A percentile compares a stretch with the other conserved stretches of the same genome.
These are phyloP conservation scores for Azorinus chamasolen DNA, from an alignment of 2,888 invertebrate genomes.

Conservation along the genomic window DNA sequence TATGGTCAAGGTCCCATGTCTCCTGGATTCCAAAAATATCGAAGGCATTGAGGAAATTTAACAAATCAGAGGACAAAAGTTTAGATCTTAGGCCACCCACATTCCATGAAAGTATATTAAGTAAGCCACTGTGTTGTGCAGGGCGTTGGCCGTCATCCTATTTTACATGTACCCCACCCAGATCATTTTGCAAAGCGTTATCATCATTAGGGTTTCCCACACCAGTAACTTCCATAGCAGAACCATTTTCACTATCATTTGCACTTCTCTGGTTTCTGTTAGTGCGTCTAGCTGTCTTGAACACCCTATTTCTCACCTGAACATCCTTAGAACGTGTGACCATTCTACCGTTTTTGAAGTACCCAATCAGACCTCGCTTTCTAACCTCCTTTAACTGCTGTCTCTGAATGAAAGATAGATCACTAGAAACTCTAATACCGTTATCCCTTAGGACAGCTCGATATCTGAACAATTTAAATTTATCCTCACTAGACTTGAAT, in stretches of 20 bases:
- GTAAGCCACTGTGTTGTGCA: not conserved
- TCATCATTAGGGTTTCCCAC: not conserved
- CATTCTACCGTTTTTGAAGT: constrained; percentile 2
- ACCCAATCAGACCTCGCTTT: not conserved
- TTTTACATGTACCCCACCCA: not conserved
- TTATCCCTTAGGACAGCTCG: not conserved
- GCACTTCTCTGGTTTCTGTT: not conserved
- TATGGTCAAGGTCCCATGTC: too few species aligned
- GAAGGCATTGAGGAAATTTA: too few species aligned
- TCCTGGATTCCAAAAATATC: too few species aligned
- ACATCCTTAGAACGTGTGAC: not conserved
- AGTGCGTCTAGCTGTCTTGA: not conserved
- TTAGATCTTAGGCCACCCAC: too few species aligned
- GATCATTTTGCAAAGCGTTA: not conserved
- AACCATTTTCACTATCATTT: not conserved
- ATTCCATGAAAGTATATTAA: too few species aligned
- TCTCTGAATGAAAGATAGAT: not conserved
- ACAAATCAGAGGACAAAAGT: too few species aligned
- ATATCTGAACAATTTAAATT: not conserved
- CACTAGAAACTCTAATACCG: not conserved
- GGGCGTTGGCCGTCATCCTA: constrained; percentile 27
- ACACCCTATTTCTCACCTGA: too few species aligned
- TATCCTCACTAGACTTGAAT: not conserved
- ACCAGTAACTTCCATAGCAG: too few species aligned
- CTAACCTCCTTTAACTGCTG: not conserved